Conservation (phyloP, 2,888 invertebrate species). For the Choristoneura rosaceana region DNA sequence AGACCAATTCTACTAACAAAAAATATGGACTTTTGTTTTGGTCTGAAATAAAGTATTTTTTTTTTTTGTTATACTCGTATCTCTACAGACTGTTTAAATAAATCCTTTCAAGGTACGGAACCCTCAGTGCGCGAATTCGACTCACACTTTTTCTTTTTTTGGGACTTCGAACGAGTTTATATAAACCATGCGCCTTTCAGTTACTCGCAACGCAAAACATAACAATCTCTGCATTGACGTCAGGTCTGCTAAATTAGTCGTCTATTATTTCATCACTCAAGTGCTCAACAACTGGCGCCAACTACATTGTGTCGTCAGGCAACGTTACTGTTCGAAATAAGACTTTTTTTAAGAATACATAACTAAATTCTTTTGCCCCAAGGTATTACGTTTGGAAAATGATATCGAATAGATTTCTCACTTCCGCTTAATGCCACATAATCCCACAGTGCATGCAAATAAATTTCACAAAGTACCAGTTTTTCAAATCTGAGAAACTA, state of each 20-base stretch:
- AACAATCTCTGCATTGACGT: slow-evolving; percentile 5
- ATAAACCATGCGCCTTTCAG: background rate
- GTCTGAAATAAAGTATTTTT: too few relatives aligned
- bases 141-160: too few relatives aligned
- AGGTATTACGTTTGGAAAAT: background rate
- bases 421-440: background rate
- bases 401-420: background rate
- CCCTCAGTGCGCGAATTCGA: too few relatives aligned
- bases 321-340: background rate
- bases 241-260: slow-evolving; percentile 7
- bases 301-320: background rate
- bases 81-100: too few relatives aligned
- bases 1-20: too few relatives aligned
- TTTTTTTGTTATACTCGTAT: too few relatives aligned
- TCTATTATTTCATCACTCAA: slow-evolving; percentile 2
- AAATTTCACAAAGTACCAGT: background rate
- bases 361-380: too few relatives aligned
- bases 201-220: background rate
- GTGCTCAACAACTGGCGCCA: slow-evolving; percentile 1
- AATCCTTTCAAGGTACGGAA: too few relatives aligned
- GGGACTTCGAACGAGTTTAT: background rate
- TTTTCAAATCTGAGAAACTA: background rate
- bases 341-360: too few relatives aligned
- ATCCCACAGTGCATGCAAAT: slow-evolving; percentile 12
- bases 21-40: too few relatives aligned